Evolutionary conservation across 2,797 vertebrate genomes (phyloP), one percentile per base, ranked within the genome.

Genomic region (Poecile montanus): DNA sequence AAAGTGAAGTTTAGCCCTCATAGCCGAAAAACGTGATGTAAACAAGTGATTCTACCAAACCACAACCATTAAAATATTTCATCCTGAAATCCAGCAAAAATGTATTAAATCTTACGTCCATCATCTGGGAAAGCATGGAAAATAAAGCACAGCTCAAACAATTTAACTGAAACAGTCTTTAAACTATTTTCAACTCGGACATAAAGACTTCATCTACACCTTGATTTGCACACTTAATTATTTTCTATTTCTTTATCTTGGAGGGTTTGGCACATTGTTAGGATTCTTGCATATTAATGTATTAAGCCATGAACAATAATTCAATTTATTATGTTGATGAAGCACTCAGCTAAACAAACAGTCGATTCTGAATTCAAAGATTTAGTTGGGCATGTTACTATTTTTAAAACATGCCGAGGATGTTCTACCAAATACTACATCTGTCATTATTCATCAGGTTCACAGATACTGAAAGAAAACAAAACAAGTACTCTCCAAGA

Each of bases 141-240:
- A 74, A 51, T 2, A 7, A 83, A 70, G 26, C 30, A 56, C 21
- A 36, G 7, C 10, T 68, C 54, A 34, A 65, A 73, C 6, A 32
- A 44, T 60, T 47, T 50, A 42, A 45, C 9, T 32, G 34, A 23
- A 71, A 75, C 1, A 21, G 2, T 21, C 9, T 23, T 65, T 21
- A 29, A 76, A 42, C 6, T 68, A 18, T 53, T 86, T 73, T 61
- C 40, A 54, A 10, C 34, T 63, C 10, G 10, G 18, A 65, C 17
- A 58, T 12, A 88, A 30, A 25, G 4, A 47, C 11, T 44, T 51
- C 0, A 0, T 7, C 4, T 60, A 16, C 4, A 60, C 7, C 18
- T 61, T 61, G 12, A 53, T 25, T 53, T 89, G n/a, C 32, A 26
- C 12, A 5, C 9, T 56, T 53, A 23, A 12, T 38, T 65, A 21